Percentiles rank a stretch among this genome's conserved stretches.
These are phyloP conservation scores for Lamprotornis superbus DNA, from an alignment of 2,113 vertebrate species.

Conservation along the genomic window DNA sequence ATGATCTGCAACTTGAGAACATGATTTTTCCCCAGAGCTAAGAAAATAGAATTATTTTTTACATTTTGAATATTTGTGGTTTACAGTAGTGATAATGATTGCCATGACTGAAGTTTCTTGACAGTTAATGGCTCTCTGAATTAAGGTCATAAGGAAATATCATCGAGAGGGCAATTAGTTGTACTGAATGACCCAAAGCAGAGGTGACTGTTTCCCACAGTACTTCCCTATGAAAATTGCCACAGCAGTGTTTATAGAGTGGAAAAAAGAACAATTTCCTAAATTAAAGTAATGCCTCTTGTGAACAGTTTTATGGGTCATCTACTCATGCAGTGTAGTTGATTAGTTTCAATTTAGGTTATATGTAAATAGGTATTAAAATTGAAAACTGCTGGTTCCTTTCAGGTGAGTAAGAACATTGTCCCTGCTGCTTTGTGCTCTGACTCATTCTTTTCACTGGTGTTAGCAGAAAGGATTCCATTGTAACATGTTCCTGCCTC, in stretches of 20 bases:
- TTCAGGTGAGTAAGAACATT: conserved; percentile 17
- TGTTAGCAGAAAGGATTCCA: neutral
- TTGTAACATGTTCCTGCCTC: neutral
- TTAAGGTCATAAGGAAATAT: neutral
- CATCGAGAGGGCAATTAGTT: neutral
- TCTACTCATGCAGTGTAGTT: conserved; percentile 13
- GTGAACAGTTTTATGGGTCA: conserved; percentile 36
- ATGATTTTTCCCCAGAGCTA: neutral
- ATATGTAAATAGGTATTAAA: conserved; percentile 43
- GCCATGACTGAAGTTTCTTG: neutral
- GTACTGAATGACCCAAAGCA: conserved; percentile 12
- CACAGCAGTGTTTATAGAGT: neutral
- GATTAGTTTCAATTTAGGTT: conserved; percentile 46
- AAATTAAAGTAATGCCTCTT: conserved; percentile 18
- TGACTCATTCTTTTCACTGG: conserved; percentile 12
- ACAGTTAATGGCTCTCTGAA: neutral
- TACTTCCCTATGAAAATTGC: neutral
- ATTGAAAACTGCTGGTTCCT: conserved; percentile 18
- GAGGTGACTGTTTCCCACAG: neutral
- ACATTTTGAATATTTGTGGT: neutral
- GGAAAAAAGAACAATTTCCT: neutral
- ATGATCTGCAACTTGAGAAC: neutral
- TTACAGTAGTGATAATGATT: neutral
- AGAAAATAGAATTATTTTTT: conserved; percentile 8
- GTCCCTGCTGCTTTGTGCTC: conserved; percentile 12